Evolutionary conservation across 2,113 vertebrate genomes (phyloP), one percentile per base, ranked within the genome.

Genomic region (Perca schrenkii): DNA sequence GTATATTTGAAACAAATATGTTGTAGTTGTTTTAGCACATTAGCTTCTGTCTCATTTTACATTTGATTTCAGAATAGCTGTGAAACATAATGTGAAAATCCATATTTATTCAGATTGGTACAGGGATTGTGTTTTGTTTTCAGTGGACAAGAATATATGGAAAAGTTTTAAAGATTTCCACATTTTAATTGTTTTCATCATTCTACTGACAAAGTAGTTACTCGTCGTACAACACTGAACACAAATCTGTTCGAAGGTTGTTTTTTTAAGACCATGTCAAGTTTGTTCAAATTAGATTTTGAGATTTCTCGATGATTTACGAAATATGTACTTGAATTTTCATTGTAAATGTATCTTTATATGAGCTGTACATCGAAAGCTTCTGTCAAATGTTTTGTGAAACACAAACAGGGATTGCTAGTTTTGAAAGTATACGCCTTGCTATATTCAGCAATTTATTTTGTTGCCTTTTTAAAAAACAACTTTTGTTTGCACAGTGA

Each of bases 381-480:
- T 88, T 78, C 52, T 74, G 79, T 88, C 65, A 62, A 8, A 54
- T 52, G 31, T 74, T 72, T 76, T 46, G 70, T 82, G 73, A 79
- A 64, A 40, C 73, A 62, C 56, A 74, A 86, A 83, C 50, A 17
- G 71, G 82, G 90, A 81, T 84, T 72, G 80, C 68, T 63, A 21
- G 49, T 85, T 82, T 78, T 85, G 6, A 75, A 83, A 31, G 17
- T 78, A 43, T 43, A 77, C 50, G 83, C 87, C 82, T 94, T 92
- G 57, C 49, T 65, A 40, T 86, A 71, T 83, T 79, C 50, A 65
- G 69, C 68, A 60, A 78, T 82, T 73, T 15, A 84, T 91, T 86
- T 89, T 86, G 49, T 88, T 93, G 92, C 92, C 91, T 93, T 94
- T 92, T 92, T 49, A 60, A 87, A 43, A 88, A 1, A 80, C 16